Evolutionary conservation across 1,140 invertebrate genomes (phyloP).

Genomic region (Anthonomus grandis): DNA sequence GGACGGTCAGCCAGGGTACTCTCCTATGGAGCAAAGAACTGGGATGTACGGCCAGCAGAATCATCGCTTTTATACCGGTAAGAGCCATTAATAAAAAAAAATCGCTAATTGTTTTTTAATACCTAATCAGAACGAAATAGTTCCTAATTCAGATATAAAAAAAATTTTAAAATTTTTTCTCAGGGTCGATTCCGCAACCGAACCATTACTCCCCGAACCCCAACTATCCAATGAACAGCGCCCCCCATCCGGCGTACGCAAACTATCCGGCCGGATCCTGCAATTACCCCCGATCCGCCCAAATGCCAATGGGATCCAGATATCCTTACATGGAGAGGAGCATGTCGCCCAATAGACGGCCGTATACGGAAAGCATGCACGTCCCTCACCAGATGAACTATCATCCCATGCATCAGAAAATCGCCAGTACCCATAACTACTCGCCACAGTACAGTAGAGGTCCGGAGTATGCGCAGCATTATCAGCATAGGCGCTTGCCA

Average conservation of each 20-base stretch:
- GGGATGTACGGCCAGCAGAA: conserved; percentile 36
- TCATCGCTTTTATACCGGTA: conserved; percentile 31
- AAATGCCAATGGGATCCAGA: conserved; percentile 24
- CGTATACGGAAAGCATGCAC: conserved; percentile 27
- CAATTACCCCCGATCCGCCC: conserved; percentile 31
- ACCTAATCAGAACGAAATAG: neutral
- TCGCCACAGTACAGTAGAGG: conserved; percentile 31
- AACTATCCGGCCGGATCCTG: conserved; percentile 27
- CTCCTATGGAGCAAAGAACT: conserved; percentile 30
- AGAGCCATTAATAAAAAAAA: neutral
- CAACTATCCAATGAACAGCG: conserved; percentile 20
- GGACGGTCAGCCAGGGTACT: conserved; percentile 34
- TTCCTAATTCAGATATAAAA: neutral
- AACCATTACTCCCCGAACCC: conserved; percentile 18
- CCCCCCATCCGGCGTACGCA: conserved; percentile 26
- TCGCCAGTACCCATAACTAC: conserved; percentile 24
- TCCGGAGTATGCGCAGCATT: conserved; percentile 45
- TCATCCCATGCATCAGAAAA: conserved; percentile 29
- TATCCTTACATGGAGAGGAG: conserved; percentile 28
- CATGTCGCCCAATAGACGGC: conserved; percentile 30
- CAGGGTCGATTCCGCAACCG: conserved; percentile 20
- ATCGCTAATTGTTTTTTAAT: neutral
- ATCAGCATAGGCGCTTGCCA: conserved; percentile 39
- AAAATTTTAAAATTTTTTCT: neutral
- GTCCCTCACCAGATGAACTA: conserved; percentile 29